These are phyloP conservation scores for Lutjanus campechanus DNA, from an alignment of 2,797 vertebrate genomes.

Conservation along the genomic window DNA sequence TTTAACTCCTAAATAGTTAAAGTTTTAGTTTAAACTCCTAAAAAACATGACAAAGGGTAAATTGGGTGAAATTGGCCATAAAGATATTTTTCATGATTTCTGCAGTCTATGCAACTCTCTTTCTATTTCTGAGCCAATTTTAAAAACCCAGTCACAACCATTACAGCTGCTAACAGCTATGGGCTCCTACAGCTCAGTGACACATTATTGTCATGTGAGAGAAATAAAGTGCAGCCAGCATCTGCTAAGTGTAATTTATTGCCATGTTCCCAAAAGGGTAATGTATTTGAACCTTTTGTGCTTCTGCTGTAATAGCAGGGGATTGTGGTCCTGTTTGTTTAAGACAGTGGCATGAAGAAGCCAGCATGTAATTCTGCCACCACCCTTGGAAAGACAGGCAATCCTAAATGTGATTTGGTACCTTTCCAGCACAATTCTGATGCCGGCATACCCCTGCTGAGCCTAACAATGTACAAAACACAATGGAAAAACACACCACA, in stretches of 20 bases:
- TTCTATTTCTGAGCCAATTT: neutral
- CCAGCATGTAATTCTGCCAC: constrained; percentile 38
- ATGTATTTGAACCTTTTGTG: constrained; percentile 16
- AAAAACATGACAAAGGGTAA: neutral
- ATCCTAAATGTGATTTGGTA: constrained; percentile 51
- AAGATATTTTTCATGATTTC: neutral
- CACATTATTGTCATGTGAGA: constrained; percentile 10
- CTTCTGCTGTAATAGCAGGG: constrained; percentile 10
- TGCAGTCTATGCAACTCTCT: neutral
- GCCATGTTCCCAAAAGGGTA: constrained; percentile 10
- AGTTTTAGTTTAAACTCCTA: neutral
- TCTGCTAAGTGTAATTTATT: constrained; percentile 30
- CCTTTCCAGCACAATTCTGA: constrained; percentile 35
- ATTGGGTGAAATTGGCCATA: neutral
- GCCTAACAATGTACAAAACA: constrained; percentile 37
- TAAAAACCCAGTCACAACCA: neutral
- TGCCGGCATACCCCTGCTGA: constrained; percentile 24
- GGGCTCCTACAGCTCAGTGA: neutral
- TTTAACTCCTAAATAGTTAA: neutral
- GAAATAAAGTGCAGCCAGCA: constrained; percentile 10
- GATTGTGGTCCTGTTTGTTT: constrained; percentile 20
- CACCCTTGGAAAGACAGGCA: constrained; percentile 34
- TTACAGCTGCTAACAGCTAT: neutral
- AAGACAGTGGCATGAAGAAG: constrained; percentile 4
- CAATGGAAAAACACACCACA: constrained; percentile 22